A percentile compares a stretch with the other conserved stretches of the same genome.
Evolutionary conservation across 2,888 invertebrate genomes (phyloP).

Genomic region (Dilophus febrilis): DNA sequence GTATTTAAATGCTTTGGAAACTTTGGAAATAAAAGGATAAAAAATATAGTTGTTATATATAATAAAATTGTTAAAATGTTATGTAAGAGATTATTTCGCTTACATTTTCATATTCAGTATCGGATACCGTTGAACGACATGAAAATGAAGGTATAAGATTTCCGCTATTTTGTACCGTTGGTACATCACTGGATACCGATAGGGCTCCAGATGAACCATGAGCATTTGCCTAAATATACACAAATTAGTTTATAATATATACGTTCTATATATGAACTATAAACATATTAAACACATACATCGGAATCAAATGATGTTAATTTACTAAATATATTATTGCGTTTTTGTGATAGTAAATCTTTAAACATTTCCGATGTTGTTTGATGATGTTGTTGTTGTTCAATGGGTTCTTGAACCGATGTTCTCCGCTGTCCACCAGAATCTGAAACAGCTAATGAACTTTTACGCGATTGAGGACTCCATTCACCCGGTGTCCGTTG

Average conservation of each 20-base stretch:
- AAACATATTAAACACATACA: slow-evolving; percentile 38
- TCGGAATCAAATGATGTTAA: slow-evolving; percentile 82
- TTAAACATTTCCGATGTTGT: slow-evolving; percentile 84
- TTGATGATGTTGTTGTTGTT: slow-evolving; percentile 48
- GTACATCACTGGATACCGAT: slow-evolving; percentile 29
- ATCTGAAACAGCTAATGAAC: slow-evolving; percentile 23
- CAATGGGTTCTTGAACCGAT: slow-evolving; percentile 46
- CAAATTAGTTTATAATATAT: no score
- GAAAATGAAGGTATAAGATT: slow-evolving; percentile 43
- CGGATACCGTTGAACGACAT: slow-evolving; percentile 83
- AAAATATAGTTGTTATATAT: no score
- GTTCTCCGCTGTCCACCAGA: slow-evolving; percentile 33
- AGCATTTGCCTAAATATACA: slow-evolving; percentile 38
- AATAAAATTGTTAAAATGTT: no score
- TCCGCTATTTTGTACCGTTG: slow-evolving; percentile 47
- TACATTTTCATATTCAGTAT: slow-evolving; percentile 84
- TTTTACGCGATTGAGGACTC: slow-evolving; percentile 16
- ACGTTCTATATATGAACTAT: no score
- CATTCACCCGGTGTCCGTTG: slow-evolving; percentile 40
- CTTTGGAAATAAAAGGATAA: slow-evolving; percentile 33
- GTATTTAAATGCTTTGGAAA: slow-evolving; percentile 21
- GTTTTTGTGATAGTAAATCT: slow-evolving; percentile 84
- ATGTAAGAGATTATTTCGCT: no score
- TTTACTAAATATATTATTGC: slow-evolving; percentile 70
- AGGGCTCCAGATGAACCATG: slow-evolving; percentile 43